These are phyloP conservation scores for Heliconius cydno DNA, from an alignment of 2,888 invertebrate genomes.

Conservation along the genomic window DNA sequence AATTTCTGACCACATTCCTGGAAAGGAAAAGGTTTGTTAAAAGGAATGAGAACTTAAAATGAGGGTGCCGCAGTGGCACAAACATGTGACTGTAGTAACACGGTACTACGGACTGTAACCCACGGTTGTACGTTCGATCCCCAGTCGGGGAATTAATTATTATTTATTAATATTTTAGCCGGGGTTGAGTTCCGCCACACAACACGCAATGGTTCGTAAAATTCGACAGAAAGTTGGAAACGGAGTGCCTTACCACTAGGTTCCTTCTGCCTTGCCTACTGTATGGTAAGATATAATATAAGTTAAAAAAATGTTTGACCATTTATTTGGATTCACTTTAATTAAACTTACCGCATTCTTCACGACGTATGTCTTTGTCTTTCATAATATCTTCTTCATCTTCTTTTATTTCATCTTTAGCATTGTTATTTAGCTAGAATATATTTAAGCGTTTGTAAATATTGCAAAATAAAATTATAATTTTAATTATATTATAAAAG, in stretches of 20 bases:
- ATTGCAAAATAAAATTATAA: background rate
- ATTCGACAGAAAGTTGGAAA: too few species aligned
- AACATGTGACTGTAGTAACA: too few species aligned
- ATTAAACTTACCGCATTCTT: conserved; percentile 54
- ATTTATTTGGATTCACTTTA: background rate
- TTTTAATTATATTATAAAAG: background rate
- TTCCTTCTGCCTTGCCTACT: too few species aligned
- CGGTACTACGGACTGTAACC: too few species aligned
- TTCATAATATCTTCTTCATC: conserved; percentile 57
- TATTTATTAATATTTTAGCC: too few species aligned
- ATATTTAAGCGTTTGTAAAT: conserved; percentile 34
- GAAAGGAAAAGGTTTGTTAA: conserved; percentile 14
- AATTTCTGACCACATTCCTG: conserved; percentile 84
- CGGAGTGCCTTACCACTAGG: too few species aligned
- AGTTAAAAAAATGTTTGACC: background rate
- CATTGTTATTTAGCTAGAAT: conserved; percentile 65
- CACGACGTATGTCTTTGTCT: conserved; percentile 69
- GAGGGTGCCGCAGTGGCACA: too few species aligned
- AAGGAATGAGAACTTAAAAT: background rate
- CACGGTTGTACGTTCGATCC: too few species aligned
- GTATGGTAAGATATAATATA: background rate
- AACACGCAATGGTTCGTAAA: too few species aligned
- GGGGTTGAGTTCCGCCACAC: too few species aligned
- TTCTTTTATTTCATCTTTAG: conserved; percentile 57
- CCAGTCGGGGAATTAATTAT: too few species aligned